Evolutionary conservation across 2,113 vertebrate species (phyloP), one percentile per base, ranked within the genome.

Genomic region (Tonatia bakeri): DNA sequence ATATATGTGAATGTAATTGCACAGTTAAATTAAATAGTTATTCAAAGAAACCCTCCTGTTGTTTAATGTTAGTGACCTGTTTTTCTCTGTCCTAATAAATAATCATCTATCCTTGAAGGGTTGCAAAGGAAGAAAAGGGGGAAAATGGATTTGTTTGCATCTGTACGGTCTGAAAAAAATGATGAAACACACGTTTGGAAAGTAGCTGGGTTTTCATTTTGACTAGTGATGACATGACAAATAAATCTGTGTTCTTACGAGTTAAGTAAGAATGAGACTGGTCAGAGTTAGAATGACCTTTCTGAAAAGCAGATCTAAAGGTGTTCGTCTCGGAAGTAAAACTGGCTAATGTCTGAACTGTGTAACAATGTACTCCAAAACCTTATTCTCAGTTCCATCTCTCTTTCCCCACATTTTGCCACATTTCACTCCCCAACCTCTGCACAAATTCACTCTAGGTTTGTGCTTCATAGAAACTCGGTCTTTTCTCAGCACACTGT

Each of bases 1-100:
- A 65, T 81, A 73, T 38, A 31, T 94, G 56, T 36, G 73, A 45
- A 19, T 76, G 65, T 69, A 87, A 77, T 79, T 96, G 73, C 3
- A 83, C 52, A 89, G 95, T 77, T 70, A 92, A 89, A 69, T 95
- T n/a, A 31, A 94, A 33, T 17, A 81, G 38, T 91, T 96, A 52
- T 85, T 85, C 61, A 88, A 82, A 84, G 65, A 80, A 94, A 86
- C 43, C n/a, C 31, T 82, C 14, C 50, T 52, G 20, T 13, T 82
- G 83, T 56, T 77, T 3, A 87, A 73, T 56, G 40, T 89, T 65
- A 75, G 38, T 38, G 56, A 38, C 9, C 20, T 61, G 26, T 56
- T 64, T 47, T 90, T 70, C 36, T 70, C 56, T 87, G 90, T 87
- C 52, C 22, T 77, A 64, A 69, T 40, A 19, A 75, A 59, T 65